phyloP scores from a whole-genome alignment of 2,888 invertebrate genomes.

The Stramonita haemastoma region DNA sequence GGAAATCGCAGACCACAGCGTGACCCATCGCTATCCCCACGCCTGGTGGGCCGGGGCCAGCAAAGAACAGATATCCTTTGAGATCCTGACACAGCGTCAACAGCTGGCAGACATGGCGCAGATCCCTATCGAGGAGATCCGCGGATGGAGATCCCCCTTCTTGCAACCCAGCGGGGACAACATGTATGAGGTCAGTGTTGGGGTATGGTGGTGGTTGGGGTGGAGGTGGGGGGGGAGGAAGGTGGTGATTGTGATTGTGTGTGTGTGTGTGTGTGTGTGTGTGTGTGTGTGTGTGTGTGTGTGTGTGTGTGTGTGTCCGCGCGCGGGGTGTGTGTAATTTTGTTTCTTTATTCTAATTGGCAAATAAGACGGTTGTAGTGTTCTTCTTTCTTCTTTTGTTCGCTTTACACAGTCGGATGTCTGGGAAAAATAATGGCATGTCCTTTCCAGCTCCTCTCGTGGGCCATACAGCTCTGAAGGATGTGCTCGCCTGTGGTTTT shows the following conservation, averaged over 20 bases:
- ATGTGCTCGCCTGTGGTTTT: no score
- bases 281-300: slow-evolving; percentile 1
- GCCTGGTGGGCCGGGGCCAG: slow-evolving; percentile 81
- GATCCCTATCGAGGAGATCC: slow-evolving; percentile 66
- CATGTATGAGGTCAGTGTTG: slow-evolving; percentile 87
- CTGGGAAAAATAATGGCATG: no score
- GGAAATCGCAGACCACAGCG: slow-evolving; percentile 91
- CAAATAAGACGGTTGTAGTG: no score
- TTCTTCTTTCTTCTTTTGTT: no score
- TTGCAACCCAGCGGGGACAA: slow-evolving; percentile 77
- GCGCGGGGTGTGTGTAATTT: not conserved
- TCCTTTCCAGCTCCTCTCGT: no score
- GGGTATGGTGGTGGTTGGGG: not conserved
- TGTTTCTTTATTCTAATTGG: not conserved
- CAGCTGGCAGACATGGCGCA: slow-evolving; percentile 77
- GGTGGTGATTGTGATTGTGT: not conserved
- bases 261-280: slow-evolving; percentile 1
- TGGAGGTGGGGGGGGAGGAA: no score
- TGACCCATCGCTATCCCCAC: slow-evolving; percentile 79
- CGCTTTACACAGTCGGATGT: no score
- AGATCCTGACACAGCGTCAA: slow-evolving; percentile 64
- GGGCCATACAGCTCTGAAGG: no score
- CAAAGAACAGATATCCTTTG: slow-evolving; percentile 56
- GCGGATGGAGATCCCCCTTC: slow-evolving; percentile 70
- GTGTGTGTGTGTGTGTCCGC: not conserved